A percentile compares a stretch with the other conserved stretches of the same genome.
phyloP scores from a whole-genome alignment of 1,140 invertebrate species.

The Leptinotarsa defecta region DNA sequence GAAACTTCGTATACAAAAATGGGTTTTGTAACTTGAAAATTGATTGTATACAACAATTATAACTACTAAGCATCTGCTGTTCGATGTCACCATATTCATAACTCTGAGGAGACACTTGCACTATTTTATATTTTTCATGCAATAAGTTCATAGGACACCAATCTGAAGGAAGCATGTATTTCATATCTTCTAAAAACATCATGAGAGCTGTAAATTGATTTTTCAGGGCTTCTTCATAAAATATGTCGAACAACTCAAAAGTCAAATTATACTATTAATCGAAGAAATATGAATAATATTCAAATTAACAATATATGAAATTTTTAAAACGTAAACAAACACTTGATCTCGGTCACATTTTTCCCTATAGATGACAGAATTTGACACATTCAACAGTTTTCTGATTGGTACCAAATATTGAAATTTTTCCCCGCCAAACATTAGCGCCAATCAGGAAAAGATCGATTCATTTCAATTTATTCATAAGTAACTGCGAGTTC shows the following conservation, averaged over 20 bases:
- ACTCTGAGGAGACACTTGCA: conserved; percentile 8
- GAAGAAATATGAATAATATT: no score
- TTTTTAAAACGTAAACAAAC: no score
- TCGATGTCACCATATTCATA: conserved; percentile 30
- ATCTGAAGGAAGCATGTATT: conserved; percentile 14
- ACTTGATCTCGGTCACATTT: no score
- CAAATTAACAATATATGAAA: no score
- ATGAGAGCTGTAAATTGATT: neutral
- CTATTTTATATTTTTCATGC: conserved; percentile 21
- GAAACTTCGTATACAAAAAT: conserved; percentile 34
- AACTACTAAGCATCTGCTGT: neutral
- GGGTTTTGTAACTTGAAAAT: conserved; percentile 40
- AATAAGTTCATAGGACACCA: conserved; percentile 29
- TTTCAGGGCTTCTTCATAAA: neutral
- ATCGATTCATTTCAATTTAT: no score
- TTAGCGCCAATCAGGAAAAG: no score
- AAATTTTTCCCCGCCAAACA: no score
- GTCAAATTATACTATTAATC: no score
- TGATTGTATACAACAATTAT: conserved; percentile 4
- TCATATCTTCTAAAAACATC: conserved; percentile 32
- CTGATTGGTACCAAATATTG: no score
- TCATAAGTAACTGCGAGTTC: no score
- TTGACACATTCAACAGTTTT: neutral
- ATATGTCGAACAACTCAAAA: neutral
- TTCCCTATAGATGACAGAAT: neutral